Evolutionary conservation across 2,888 invertebrate genomes (phyloP), one percentile per base, ranked within the genome.

Genomic region (Stenodera caucasica): DNA sequence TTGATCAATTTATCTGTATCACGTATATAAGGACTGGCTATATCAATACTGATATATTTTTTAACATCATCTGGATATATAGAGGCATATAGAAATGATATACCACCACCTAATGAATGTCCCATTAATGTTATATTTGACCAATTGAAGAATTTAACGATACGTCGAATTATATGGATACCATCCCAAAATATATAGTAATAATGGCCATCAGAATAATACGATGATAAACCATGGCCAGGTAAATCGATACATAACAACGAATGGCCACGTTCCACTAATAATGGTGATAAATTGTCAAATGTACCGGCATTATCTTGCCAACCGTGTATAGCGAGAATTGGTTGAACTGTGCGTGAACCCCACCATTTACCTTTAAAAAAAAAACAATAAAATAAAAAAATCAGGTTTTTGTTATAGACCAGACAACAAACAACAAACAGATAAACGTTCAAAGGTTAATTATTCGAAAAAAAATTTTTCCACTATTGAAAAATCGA

Each of bases 351-450:
- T 61, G 86, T 80, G 66, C 83, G 82, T 2, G 82, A 82, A 4
- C 90, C 89, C 86, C 90, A 91, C 80, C 88, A 83, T 77, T 88
- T 90, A 0, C 85, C 90, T n/a, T n/a, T n/a, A n/a, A n/a, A n/a
- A n/a, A n/a, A n/a, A n/a, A n/a, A n/a, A n/a, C n/a, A n/a, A n/a
- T n/a, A n/a, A n/a, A n/a, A n/a, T n/a, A n/a, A n/a, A n/a, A n/a
- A n/a, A n/a, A n/a, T n/a, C n/a, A n/a, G n/a, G n/a, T n/a, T n/a
- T n/a, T n/a, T n/a, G n/a, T n/a, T n/a, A n/a, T n/a, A n/a, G n/a
- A n/a, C n/a, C n/a, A n/a, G n/a, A n/a, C n/a, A n/a, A n/a, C n/a
- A n/a, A n/a, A n/a, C n/a, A n/a, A n/a, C n/a, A n/a, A n/a, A n/a
- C n/a, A n/a, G n/a, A n/a, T n/a, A n/a, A n/a, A n/a, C n/a, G n/a